phyloP scores from a whole-genome alignment of 2,113 vertebrate genomes.

The Cynoglossus semilaevis region DNA sequence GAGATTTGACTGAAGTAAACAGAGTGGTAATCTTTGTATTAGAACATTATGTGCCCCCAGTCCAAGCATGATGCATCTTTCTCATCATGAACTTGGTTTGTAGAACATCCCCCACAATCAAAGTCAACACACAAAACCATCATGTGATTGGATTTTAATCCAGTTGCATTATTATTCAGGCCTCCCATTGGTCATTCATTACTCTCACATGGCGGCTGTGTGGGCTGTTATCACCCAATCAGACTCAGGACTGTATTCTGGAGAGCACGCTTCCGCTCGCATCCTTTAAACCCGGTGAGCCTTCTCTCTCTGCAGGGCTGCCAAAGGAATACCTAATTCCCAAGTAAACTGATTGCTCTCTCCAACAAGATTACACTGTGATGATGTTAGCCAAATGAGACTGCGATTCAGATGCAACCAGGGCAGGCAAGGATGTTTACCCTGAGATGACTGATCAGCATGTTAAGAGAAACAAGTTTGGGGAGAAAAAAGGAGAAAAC shows the following conservation, averaged over 20 bases:
- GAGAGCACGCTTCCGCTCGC: constrained; percentile 74
- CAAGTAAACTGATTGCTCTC: constrained; percentile 77
- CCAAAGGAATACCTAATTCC: constrained; percentile 76
- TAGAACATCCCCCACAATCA: constrained; percentile 73
- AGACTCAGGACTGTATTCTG: constrained; percentile 70
- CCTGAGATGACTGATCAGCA: constrained; percentile 75
- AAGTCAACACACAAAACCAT: constrained; percentile 75
- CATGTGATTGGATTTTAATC: constrained; percentile 77
- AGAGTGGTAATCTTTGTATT: constrained; percentile 68
- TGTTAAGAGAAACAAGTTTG: constrained; percentile 74
- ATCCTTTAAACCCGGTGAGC: constrained; percentile 75
- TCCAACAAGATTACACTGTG: constrained; percentile 73
- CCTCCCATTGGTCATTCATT: constrained; percentile 76
- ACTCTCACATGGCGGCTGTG: constrained; percentile 73
- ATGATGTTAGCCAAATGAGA: constrained; percentile 78
- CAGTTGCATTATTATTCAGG: constrained; percentile 74
- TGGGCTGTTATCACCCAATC: constrained; percentile 74
- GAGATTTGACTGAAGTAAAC: constrained; percentile 63
- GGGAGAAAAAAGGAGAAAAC: constrained; percentile 38
- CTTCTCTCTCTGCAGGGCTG: constrained; percentile 66
- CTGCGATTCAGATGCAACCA: constrained; percentile 69
- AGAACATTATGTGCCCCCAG: constrained; percentile 64
- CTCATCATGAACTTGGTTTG: constrained; percentile 68
- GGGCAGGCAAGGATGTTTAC: constrained; percentile 69
- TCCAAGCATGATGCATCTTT: constrained; percentile 61